Base-by-base conservation (phyloP, 2,113 vertebrate species). In the Planiliza haematocheilus region DNA sequence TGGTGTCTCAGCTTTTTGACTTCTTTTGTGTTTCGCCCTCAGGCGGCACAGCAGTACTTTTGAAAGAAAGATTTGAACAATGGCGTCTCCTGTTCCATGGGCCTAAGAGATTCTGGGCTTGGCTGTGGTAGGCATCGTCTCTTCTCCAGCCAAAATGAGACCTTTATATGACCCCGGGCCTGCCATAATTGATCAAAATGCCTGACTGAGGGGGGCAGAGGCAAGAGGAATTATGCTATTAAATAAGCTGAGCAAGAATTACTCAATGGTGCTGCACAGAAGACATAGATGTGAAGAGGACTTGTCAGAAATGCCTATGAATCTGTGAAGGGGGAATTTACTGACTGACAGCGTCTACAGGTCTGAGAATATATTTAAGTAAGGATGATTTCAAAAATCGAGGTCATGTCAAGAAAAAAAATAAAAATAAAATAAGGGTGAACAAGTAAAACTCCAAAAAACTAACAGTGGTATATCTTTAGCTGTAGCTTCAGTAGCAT, bases 1-100 rank as follows among this genome's bases (percentile, higher is more conserved):
- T 77, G 82, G 55, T 77, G 49, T 46, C 41, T 48, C 49, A 49
- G 60, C 18, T 43, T 18, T 37, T 57, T 65, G 49, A 39, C 43
- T 72, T 55, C 62, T 49, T 72, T 73, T 70, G 43, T 72, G 46
- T 10, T 69, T 77, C 43, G 12, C 79, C n/a, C 10, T 7, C 36
- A 20, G 8, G 70, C 16, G 16, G 70, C 30, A 67, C 64, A 42
- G 63, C 43, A 8, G 13, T 20, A 69, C 41, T 56, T 70, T 78
- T 75, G 41, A 55, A 72, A 41, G 38, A 60, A 4, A 58, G 10
- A 75, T 16, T 11, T 10, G 11, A 70, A 77, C 51, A 60, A 84
- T 69, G 30, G 8, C 42, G 48, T 73, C 17, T 41, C 30, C 43
- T 30, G 24, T 42, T 60, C 37, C 42, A 24, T 16, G 18, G 16